Evolutionary conservation across 2,888 invertebrate genomes (phyloP).

Genomic region (Heteromurus nitidus): DNA sequence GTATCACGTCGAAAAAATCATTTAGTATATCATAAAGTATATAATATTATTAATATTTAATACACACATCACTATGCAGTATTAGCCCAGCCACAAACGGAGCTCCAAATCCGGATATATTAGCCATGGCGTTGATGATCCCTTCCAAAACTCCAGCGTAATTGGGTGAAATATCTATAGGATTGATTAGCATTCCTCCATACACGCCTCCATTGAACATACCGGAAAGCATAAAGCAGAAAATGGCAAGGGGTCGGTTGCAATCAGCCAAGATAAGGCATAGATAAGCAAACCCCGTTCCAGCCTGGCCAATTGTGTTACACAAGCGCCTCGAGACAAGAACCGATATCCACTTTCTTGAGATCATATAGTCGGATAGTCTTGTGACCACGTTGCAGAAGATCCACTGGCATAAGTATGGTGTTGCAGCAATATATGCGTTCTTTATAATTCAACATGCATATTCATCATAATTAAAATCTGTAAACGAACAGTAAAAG

Average conservation of each 20-base stretch:
- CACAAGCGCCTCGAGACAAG: constrained; percentile 87
- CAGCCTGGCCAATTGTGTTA: constrained; percentile 83
- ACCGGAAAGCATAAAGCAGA: constrained; percentile 37
- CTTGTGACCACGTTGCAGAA: constrained; percentile 90
- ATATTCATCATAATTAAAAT: no score
- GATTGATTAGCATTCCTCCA: constrained; percentile 51
- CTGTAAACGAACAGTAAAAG: no score
- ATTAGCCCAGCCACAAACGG: constrained; percentile 49
- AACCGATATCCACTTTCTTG: constrained; percentile 83
- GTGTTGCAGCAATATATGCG: constrained; percentile 87
- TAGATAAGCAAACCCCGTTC: constrained; percentile 40
- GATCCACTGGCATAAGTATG: constrained; percentile 93
- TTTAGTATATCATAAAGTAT: neutral
- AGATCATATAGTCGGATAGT: constrained; percentile 89
- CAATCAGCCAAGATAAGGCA: constrained; percentile 42
- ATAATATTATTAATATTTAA: no score
- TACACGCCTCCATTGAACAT: constrained; percentile 49
- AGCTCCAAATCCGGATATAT: constrained; percentile 52
- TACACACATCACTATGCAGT: constrained; percentile 39
- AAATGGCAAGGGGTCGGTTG: constrained; percentile 36
- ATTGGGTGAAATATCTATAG: constrained; percentile 53
- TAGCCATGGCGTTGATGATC: constrained; percentile 42
- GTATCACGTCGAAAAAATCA: no score
- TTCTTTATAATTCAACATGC: constrained; percentile 79
- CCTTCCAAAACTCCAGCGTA: constrained; percentile 56